Percentiles rank a stretch among this genome's conserved stretches.
These are phyloP conservation scores for Nebria ingens DNA, from an alignment of 1,140 invertebrate species.

Conservation along the genomic window DNA sequence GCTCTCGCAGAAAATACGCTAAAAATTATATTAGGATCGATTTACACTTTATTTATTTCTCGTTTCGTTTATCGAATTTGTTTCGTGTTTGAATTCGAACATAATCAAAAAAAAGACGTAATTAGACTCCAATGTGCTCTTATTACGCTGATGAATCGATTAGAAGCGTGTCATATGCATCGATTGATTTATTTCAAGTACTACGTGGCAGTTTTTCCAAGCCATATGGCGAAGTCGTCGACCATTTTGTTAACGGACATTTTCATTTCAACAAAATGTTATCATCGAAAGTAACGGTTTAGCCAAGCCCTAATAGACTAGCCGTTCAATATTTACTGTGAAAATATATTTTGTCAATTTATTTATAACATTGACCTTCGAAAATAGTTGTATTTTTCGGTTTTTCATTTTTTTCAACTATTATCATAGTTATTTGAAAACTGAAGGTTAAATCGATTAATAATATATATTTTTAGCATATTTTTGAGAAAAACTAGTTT, in stretches of 20 bases:
- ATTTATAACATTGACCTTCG: too few relatives aligned
- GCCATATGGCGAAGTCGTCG: neutral
- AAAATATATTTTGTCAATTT: neutral
- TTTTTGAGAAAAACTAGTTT: neutral
- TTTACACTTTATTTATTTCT: neutral
- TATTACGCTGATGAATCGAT: neutral
- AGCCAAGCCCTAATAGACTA: neutral
- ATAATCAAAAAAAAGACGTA: neutral
- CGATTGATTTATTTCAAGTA: neutral
- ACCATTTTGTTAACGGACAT: neutral
- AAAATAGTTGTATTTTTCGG: too few relatives aligned
- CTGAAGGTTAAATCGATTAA: neutral
- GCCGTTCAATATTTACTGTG: neutral
- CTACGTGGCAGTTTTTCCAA: neutral
- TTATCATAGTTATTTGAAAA: too few relatives aligned
- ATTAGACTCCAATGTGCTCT: neutral
- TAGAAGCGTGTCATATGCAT: neutral
- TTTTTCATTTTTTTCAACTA: too few relatives aligned
- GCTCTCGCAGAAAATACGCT: slow-evolving; percentile 27
- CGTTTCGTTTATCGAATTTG: neutral
- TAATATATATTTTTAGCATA: slow-evolving; percentile 1
- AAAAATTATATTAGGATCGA: slow-evolving; percentile 23
- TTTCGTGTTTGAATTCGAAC: neutral
- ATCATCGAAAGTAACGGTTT: neutral
- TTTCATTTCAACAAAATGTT: neutral